Evolutionary conservation across 1,140 invertebrate species (phyloP).

Genomic region (Chymomyza costata): DNA sequence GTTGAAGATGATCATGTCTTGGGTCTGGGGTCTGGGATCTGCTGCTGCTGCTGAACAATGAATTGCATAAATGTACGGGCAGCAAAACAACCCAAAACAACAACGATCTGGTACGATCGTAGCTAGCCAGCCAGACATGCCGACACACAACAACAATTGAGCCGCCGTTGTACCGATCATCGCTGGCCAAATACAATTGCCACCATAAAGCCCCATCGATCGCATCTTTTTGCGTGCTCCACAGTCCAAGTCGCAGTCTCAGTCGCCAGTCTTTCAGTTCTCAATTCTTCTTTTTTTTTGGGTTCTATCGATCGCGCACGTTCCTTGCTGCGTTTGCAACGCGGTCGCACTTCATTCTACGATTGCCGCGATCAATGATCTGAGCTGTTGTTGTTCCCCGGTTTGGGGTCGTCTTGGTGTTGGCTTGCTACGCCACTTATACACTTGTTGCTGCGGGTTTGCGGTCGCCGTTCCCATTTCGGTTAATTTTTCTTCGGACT

Average conservation of each 20-base stretch:
- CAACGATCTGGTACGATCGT: too few relatives aligned
- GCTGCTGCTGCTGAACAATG: conserved; percentile 40
- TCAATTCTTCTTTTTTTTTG: conserved; percentile 6
- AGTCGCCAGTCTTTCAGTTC: too few relatives aligned
- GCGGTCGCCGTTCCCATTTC: conserved; percentile 62
- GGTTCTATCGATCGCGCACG: conserved; percentile 28
- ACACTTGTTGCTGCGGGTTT: conserved; percentile 74
- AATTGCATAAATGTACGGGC: conserved; percentile 69
- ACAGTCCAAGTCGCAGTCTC: neutral
- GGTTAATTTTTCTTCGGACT: conserved; percentile 51
- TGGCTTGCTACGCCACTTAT: conserved; percentile 53
- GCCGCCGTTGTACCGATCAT: conserved; percentile 45
- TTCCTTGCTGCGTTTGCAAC: neutral
- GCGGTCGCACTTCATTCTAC: conserved; percentile 33
- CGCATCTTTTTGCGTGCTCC: conserved; percentile 12
- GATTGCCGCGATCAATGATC: conserved; percentile 74
- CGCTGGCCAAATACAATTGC: conserved; percentile 67
- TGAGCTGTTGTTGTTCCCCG: conserved; percentile 14
- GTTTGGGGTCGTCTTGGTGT: conserved; percentile 7
- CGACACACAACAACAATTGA: conserved; percentile 56
- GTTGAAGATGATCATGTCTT: conserved; percentile 73
- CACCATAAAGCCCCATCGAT: conserved; percentile 58
- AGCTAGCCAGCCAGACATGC: conserved; percentile 20
- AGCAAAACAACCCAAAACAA: conserved; percentile 14
- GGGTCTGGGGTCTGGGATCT: conserved; percentile 1